Evolutionary conservation across 2,113 vertebrate species (phyloP).

Genomic region (Pandion haliaetus): DNA sequence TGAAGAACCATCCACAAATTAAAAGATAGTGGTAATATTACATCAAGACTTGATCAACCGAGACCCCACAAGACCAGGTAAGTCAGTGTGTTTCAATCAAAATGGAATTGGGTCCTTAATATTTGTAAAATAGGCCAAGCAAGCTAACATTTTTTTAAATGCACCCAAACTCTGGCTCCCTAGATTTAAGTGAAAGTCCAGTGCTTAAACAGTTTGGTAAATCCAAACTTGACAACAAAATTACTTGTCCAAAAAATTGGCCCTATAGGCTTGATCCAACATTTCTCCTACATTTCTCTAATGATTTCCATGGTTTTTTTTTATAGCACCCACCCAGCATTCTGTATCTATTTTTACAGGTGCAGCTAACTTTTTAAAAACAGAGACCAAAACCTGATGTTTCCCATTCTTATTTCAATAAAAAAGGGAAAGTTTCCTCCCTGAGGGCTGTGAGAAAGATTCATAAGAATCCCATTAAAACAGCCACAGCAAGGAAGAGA

Average conservation of each 20-base stretch:
- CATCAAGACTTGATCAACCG: background rate
- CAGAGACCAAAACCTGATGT: background rate
- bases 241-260: background rate
- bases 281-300: background rate
- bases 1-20: background rate
- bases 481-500: constrained; percentile 7
- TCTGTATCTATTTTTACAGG: background rate
- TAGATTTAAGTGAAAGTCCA: background rate
- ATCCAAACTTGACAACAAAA: background rate
- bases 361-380: background rate
- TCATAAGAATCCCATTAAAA: background rate
- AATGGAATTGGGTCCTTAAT: accelerated
- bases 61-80: background rate
- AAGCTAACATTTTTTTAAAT: background rate
- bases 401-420: background rate
- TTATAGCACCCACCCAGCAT: background rate
- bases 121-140: background rate
- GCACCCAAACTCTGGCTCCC: background rate
- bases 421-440: background rate
- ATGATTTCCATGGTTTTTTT: background rate
- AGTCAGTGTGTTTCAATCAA: background rate
- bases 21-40: accelerated
- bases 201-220: background rate
- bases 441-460: background rate
- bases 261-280: background rate